These are phyloP conservation scores for Dermolepida albohirtum DNA, from an alignment of 2,888 invertebrate species.

Conservation along the genomic window DNA sequence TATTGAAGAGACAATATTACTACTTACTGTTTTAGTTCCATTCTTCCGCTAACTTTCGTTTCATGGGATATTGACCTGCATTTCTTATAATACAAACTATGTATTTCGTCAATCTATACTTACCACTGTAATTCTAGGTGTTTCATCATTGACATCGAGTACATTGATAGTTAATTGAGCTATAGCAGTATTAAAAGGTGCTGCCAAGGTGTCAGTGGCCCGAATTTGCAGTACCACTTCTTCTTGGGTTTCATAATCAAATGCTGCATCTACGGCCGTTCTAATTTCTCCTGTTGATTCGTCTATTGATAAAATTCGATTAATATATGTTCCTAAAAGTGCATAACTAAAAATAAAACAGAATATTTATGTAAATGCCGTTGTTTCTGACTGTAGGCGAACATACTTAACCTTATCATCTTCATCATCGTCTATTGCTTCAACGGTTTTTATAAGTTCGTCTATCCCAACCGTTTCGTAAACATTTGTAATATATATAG, in stretches of 20 bases:
- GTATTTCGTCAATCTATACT: constrained; percentile 51
- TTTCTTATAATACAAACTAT: too few relatives aligned
- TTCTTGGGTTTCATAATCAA: constrained; percentile 73
- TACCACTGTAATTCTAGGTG: constrained; percentile 74
- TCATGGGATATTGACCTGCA: too few relatives aligned
- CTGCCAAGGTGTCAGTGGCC: constrained; percentile 59
- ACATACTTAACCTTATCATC: constrained; percentile 71
- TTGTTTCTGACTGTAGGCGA: constrained; percentile 1
- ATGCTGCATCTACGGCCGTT: constrained; percentile 68
- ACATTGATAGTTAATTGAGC: constrained; percentile 72
- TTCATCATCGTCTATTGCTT: constrained; percentile 74
- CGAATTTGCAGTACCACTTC: constrained; percentile 66
- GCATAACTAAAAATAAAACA: not conserved
- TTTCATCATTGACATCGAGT: constrained; percentile 79
- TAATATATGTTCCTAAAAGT: constrained; percentile 23
- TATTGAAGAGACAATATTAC: too few relatives aligned
- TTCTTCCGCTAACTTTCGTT: too few relatives aligned
- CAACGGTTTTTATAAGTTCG: constrained; percentile 73
- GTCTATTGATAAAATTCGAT: constrained; percentile 63
- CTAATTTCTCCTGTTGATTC: constrained; percentile 69
- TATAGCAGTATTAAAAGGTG: constrained; percentile 66
- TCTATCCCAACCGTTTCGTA: constrained; percentile 62
- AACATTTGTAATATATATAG: too few relatives aligned
- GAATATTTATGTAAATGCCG: not conserved
- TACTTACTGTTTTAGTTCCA: too few relatives aligned